Base-by-base conservation (phyloP, 1,140 invertebrate species). In the Drosophila busckii region DNA sequence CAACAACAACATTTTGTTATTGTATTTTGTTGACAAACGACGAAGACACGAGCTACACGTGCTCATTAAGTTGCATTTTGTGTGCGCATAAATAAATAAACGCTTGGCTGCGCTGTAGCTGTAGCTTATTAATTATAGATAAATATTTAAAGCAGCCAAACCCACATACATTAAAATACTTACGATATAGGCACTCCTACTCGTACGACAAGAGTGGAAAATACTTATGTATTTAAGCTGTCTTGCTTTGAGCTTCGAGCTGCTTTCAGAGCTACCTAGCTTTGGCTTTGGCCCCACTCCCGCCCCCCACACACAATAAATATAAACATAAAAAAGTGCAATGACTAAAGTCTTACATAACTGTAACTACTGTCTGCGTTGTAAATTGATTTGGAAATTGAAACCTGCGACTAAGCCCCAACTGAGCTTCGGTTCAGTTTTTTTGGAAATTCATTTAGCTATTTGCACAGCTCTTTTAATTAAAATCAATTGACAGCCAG, bases 11-110 rank as follows among this genome's bases (percentile, higher is more conserved):
- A 23, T 58, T 42, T 55, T 60, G 45, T 28, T 46, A 44, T 66
- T 58, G 59, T 67, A 53, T 49, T 80, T 73, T 80, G 75, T 82
- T 82, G 75, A 82, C 75, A 82, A 82, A 82, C n/a, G 75, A 82
- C 75, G 75, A 82, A 82, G 75, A 82, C 76, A 82, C 65, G 75
- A 82, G 75, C 68, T 41, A 69, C 54, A 65, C 62, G 56, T 20
- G 46, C 28, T 46, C 37, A 37, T 19, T 32, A 52, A 29, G 40
- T 35, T 22, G 10, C 31, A 31, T 34, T 49, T 49, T 49, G 20
- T 9, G 25, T 19, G 41, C n/a, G n/a, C 75, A 73, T 75, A 82
- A 75, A 82, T 82, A 82, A 82, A 82, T 82, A 82, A 75, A 69
- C 54, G 73, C 75, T 54, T 67, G 58, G 70, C 60, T 52, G 58